Conservation (phyloP, 1,140 invertebrate species). For the Philaenus spumarius region DNA sequence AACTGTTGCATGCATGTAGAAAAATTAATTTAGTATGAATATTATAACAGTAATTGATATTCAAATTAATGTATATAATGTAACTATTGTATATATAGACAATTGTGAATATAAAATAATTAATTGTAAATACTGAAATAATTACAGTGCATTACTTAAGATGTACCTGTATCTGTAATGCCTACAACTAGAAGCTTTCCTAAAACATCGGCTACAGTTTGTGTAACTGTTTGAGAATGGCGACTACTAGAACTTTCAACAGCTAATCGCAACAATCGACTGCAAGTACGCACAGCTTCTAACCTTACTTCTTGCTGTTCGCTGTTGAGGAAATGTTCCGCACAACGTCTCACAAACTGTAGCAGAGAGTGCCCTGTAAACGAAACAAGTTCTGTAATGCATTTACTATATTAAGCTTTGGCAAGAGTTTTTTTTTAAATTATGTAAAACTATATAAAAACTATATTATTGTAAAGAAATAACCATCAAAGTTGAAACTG, state of each 20-base stretch:
- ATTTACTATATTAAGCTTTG: not conserved
- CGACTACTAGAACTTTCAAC: conserved; percentile 44
- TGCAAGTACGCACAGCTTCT: conserved; percentile 92
- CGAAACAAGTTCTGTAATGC: no score
- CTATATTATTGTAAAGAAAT: conserved; percentile 12
- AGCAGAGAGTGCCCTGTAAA: conserved; percentile 74
- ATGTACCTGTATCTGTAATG: conserved; percentile 79
- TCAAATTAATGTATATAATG: no score
- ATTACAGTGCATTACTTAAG: no score
- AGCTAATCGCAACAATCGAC: conserved; percentile 75
- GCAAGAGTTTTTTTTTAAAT: no score
- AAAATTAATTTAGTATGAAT: no score
- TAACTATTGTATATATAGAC: no score
- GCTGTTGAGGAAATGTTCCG: conserved; percentile 86
- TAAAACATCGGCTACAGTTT: conserved; percentile 82
- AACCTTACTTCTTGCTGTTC: conserved; percentile 88
- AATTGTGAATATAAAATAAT: no score
- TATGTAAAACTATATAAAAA: no score
- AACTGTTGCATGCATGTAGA: no score
- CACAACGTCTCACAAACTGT: conserved; percentile 87
- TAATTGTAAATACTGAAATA: no score
- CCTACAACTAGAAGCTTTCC: conserved; percentile 86
- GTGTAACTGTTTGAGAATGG: conserved; percentile 71
- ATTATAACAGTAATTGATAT: no score
- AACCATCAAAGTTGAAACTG: conserved; percentile 90